Evolutionary conservation across 2,797 vertebrate species (phyloP).

Genomic region (Pterois miles): DNA sequence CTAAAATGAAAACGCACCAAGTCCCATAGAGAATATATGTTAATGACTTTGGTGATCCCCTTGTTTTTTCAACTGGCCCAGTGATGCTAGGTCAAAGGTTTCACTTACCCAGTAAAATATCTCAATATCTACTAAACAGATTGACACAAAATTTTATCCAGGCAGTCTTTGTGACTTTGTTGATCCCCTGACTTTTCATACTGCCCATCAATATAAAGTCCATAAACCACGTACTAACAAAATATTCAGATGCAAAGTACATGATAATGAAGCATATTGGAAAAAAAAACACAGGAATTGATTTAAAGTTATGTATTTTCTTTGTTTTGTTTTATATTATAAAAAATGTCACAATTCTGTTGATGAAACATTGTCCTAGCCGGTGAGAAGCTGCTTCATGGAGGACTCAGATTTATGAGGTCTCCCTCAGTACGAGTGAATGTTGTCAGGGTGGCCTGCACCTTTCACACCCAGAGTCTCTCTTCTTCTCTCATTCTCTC

Average conservation of each 20-base stretch:
- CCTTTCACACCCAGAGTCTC: not conserved
- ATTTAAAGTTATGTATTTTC: not conserved
- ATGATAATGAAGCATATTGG: not conserved
- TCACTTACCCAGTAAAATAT: not conserved
- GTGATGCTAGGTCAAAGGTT: not conserved
- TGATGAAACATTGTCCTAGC: not conserved
- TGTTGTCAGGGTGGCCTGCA: not conserved
- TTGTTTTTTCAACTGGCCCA: not conserved
- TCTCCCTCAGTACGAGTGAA: not conserved
- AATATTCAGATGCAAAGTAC: not conserved
- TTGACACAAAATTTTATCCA: not conserved
- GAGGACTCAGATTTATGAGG: not conserved
- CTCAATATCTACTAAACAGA: not conserved
- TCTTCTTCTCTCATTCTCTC: not conserved
- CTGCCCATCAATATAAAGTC: not conserved
- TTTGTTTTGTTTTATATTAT: not conserved
- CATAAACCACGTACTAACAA: not conserved
- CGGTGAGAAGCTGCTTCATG: not conserved
- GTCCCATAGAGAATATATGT: not conserved
- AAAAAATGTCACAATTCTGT: not conserved
- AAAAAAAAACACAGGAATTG: not conserved
- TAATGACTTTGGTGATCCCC: not conserved
- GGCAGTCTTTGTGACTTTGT: not conserved
- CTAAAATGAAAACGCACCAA: not conserved
- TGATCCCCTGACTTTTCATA: not conserved